These are phyloP conservation scores for Cyclargus thomasi DNA, from an alignment of 1,140 invertebrate species.

Conservation along the genomic window DNA sequence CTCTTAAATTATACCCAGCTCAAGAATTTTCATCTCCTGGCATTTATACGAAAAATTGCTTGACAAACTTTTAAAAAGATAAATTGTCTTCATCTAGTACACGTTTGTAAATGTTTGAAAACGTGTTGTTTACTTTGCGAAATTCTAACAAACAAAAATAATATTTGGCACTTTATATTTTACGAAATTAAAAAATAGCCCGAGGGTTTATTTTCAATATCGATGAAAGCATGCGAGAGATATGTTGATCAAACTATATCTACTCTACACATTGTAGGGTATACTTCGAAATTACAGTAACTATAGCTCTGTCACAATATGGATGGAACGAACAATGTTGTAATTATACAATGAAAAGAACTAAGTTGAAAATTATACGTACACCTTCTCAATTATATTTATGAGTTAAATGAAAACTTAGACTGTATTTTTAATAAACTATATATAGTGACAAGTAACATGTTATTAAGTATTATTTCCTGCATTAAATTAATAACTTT, in stretches of 20 bases:
- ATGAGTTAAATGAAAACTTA: no score
- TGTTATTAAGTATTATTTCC: no score
- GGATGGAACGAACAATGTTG: no score
- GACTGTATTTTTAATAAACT: no score
- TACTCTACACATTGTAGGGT: no score
- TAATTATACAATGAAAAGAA: no score
- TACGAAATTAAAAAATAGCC: neutral
- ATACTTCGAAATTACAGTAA: no score
- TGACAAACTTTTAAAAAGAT: neutral
- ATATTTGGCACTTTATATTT: neutral
- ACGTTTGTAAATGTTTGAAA: neutral
- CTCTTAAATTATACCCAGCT: neutral
- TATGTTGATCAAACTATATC: neutral
- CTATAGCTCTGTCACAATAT: no score
- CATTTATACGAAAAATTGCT: slow-evolving; percentile 3
- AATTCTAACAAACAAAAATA: neutral
- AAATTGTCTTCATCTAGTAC: neutral
- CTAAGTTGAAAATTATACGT: no score
- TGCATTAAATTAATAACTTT: no score
- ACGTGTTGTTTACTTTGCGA: neutral
- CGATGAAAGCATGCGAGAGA: neutral
- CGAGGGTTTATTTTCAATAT: neutral
- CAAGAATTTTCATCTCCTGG: neutral
- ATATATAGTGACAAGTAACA: no score
- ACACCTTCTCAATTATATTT: no score